Base-by-base conservation (phyloP, 2,888 invertebrate genomes). In the Formica aserva region DNA sequence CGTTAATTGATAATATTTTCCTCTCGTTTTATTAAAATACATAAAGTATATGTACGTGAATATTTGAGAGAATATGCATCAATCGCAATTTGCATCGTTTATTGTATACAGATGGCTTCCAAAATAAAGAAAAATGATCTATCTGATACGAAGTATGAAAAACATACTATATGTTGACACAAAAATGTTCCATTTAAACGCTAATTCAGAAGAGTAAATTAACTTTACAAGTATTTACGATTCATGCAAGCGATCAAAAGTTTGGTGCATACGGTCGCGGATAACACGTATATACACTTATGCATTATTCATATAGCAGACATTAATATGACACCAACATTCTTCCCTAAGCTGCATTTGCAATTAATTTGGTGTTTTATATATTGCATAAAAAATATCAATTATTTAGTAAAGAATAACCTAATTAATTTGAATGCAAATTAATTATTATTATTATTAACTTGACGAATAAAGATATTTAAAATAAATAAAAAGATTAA, bases 1-100 rank as follows among this genome's bases (percentile, higher is more conserved):
- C 22, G 22, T n/a, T 57, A 57, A 57, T 52, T 52, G 1, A 26
- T 8, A 57, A 72, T 26, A 26, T 38, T 57, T 57, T 72, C 18
- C 38, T 38, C 57, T 18, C 18, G 4, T 57, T 72, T 57, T 11
- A 72, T 57, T 57, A 75, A 75, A 75, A 62, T 15, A 63, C 45
- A 41, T n/a, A 38, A 32, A 32, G 15, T 35, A 5, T 6, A 35
- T 6, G 0, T 35, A 4, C 26, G 13, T 18, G 22, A n/a, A 18
- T 72, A 57, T 72, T 72, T 72, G 55, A 57, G 26, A 72, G 35
- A 26, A 72, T 35, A 72, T 72, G 55, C 55, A 75, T 63, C 62
- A 62, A 52, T 8, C n/a, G 18, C 75, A 75, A 75, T 75, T 74
- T 62, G 22, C 32, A 75, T 15, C 32, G 45, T 75, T 75, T 15